A percentile compares a stretch with the other conserved stretches of the same genome.
Conservation (phyloP, 2,888 invertebrate species). For the Eupsilia transversa region DNA sequence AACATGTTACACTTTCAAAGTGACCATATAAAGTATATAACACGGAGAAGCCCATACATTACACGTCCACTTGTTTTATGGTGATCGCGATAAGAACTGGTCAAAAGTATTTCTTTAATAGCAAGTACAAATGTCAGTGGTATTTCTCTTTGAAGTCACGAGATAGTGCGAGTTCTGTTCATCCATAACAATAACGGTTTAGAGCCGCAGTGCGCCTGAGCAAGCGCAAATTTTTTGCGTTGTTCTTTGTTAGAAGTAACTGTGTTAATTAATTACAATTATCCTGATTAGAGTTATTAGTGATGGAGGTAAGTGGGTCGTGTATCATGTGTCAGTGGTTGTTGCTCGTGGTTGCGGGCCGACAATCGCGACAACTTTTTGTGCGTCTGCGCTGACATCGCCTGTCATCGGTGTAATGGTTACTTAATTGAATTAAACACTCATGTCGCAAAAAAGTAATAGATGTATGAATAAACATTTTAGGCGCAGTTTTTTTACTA, state of each 20-base stretch:
- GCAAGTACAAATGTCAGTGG: conserved; percentile 66
- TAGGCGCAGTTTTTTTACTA: conserved; percentile 31
- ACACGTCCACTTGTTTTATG: conserved; percentile 66
- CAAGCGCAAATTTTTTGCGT: conserved; percentile 70
- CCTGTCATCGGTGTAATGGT: conserved; percentile 80
- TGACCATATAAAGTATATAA: conserved; percentile 45
- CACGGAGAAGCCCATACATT: conserved; percentile 56
- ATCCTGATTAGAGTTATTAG: conserved; percentile 83
- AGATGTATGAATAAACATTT: conserved; percentile 61
- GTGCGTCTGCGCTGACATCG: conserved; percentile 77
- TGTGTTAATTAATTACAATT: conserved; percentile 86
- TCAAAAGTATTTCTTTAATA: conserved; percentile 60
- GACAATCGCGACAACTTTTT: conserved; percentile 79
- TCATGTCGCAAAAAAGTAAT: conserved; percentile 64
- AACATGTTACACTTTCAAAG: conserved; percentile 54
- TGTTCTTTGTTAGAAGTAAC: conserved; percentile 80
- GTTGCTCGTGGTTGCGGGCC: conserved; percentile 61
- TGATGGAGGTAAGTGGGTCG: conserved; percentile 81
- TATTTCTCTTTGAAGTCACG: conserved; percentile 68
- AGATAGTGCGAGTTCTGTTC: conserved; percentile 73
- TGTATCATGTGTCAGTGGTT: conserved; percentile 72
- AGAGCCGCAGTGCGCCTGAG: conserved; percentile 64
- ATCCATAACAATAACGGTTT: conserved; percentile 78
- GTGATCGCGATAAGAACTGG: conserved; percentile 65
- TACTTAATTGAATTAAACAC: conserved; percentile 85